Percentiles rank a stretch among this genome's conserved stretches.
phyloP scores from a whole-genome alignment of 2,113 vertebrate species.

The Dipodomys merriami region DNA sequence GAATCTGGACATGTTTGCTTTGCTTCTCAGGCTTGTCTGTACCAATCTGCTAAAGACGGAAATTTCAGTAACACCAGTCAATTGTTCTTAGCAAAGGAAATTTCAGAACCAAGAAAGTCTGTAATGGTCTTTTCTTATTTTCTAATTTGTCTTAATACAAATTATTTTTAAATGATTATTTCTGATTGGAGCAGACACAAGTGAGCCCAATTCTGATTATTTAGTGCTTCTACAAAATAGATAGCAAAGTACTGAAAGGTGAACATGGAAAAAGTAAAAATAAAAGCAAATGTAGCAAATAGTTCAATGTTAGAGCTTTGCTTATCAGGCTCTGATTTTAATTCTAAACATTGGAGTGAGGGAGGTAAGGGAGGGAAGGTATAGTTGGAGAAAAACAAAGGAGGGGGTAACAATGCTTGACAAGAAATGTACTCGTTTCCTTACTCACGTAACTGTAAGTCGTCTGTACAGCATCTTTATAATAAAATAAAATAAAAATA shows the following conservation, averaged over 20 bases:
- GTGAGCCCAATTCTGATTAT: neutral
- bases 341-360: no score
- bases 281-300: neutral
- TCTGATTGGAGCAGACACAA: neutral
- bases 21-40: neutral
- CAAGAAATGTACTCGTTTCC: no score
- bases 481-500: no score
- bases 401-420: no score
- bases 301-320: no score
- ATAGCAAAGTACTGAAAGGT: neutral
- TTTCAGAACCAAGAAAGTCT: neutral
- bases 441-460: no score
- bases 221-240: neutral
- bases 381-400: no score
- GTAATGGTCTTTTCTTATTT: neutral
- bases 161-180: neutral
- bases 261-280: neutral
- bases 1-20: neutral
- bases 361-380: no score
- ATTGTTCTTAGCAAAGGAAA: neutral
- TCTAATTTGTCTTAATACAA: slow-evolving; percentile 11
- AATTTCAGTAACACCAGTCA: neutral
- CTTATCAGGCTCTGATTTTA: no score
- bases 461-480: no score
- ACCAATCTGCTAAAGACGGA: neutral